phyloP scores from a whole-genome alignment of 2,888 invertebrate species.

The Willowsia nigromaculata region DNA sequence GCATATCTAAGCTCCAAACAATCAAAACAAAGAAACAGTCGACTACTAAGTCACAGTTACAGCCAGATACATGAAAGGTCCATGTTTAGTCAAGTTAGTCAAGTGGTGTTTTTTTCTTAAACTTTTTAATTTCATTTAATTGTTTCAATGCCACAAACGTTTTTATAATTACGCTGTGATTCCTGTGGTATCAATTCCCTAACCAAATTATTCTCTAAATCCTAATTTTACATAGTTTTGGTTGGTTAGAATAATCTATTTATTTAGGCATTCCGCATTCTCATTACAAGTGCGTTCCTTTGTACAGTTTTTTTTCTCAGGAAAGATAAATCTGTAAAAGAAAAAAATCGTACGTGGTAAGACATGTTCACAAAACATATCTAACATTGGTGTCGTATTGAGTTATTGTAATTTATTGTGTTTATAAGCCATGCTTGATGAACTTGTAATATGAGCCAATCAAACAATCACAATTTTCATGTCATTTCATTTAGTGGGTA shows the following conservation, averaged over 20 bases:
- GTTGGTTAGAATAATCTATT: background rate
- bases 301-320: background rate
- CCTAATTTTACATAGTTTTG: no score
- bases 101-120: background rate
- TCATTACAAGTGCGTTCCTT: background rate
- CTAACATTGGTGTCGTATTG: background rate
- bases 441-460: conserved; percentile 2
- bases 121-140: background rate
- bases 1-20: no score
- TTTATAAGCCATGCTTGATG: background rate
- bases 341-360: background rate
- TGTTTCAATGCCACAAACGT: no score
- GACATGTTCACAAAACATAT: background rate
- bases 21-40: no score
- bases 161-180: no score
- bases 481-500: conserved; percentile 23
- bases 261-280: background rate
- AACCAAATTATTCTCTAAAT: no score
- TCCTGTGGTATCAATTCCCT: background rate
- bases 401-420: background rate
- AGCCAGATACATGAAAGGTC: no score
- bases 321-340: background rate
- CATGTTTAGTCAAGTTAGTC: no score
- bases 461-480: conserved; percentile 11
- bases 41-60: no score